Conservation (phyloP, 1,140 invertebrate genomes). For the Zaprionus tsacasi region DNA sequence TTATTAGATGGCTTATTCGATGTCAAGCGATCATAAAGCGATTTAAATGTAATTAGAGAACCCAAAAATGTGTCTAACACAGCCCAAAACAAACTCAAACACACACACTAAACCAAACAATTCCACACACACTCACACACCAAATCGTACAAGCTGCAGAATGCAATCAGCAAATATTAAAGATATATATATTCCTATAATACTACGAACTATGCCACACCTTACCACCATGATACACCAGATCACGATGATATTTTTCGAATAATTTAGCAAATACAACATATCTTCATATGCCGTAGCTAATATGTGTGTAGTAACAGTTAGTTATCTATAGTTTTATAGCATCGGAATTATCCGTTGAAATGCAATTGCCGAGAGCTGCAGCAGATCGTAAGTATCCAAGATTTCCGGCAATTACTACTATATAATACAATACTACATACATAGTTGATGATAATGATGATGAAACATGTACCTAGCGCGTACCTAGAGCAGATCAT, state of each 20-base stretch:
- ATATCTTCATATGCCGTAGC: conserved; percentile 15
- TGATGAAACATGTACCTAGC: conserved; percentile 51
- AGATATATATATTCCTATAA: conserved; percentile 18
- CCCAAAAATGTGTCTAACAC: conserved; percentile 65
- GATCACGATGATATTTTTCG: conserved; percentile 40
- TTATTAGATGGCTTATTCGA: conserved; percentile 63
- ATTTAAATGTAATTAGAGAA: conserved; percentile 53
- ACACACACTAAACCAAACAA: conserved; percentile 10
- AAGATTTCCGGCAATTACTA: not conserved
- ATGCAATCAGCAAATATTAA: conserved; percentile 56
- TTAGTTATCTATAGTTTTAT: not conserved
- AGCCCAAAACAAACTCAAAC: conserved; percentile 11
- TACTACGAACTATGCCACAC: not conserved
- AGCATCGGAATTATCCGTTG: conserved; percentile 12
- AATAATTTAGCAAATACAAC: conserved; percentile 35
- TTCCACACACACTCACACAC: conserved; percentile 1
- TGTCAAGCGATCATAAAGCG: conserved; percentile 58
- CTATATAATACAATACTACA: not conserved
- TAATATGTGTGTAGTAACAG: conserved; percentile 1
- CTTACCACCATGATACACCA: not conserved
- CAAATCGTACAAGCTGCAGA: conserved; percentile 37
- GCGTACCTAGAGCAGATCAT: conserved; percentile 54
- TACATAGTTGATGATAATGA: not conserved
- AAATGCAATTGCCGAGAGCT: not conserved
- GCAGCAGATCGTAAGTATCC: not conserved